Evolutionary conservation across 2,113 vertebrate species (phyloP).

Genomic region (Melozone crissalis): DNA sequence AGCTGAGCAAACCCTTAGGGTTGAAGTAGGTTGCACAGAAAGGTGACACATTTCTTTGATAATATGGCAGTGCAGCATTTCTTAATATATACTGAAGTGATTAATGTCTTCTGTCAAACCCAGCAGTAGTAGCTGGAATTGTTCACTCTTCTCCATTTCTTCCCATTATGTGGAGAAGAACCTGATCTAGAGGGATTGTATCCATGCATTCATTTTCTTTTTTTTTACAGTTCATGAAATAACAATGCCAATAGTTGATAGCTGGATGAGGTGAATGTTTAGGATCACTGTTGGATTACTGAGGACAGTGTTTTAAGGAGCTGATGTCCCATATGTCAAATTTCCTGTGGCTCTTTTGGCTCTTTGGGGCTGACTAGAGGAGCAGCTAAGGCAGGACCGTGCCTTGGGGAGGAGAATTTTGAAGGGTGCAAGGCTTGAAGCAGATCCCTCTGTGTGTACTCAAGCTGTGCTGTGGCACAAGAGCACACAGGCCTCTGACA

Average conservation of each 20-base stretch:
- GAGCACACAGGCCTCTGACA: not conserved
- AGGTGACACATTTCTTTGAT: not conserved
- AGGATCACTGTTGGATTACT: not conserved
- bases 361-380: not conserved
- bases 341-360: not conserved
- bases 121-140: not conserved
- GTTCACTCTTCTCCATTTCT: not conserved
- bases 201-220: not conserved
- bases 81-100: not conserved
- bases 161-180: not conserved
- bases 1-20: not conserved
- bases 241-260: not conserved
- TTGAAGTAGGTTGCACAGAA: not conserved
- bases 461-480: not conserved
- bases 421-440: not conserved
- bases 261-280: not conserved
- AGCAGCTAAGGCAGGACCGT: not conserved
- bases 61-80: not conserved
- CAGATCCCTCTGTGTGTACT: not conserved
- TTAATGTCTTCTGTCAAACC: not conserved
- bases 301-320: not conserved
- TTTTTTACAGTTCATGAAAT: not conserved
- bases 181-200: not conserved
- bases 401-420: not conserved
- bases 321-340: not conserved